Conservation (phyloP, 1,140 invertebrate species). For the Diabrotica virgifera region DNA sequence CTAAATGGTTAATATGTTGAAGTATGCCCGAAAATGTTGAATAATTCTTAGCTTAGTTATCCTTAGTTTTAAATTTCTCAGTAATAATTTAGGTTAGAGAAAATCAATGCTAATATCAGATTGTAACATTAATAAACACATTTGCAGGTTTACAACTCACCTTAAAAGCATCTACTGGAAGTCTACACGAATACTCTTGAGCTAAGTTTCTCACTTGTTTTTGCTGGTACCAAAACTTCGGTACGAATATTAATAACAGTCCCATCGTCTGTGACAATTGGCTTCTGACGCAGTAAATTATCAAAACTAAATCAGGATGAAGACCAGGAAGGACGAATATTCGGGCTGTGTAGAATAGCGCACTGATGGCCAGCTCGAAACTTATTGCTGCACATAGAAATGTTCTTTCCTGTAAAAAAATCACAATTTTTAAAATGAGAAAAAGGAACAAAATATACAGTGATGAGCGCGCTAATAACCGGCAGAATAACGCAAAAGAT, state of each 20-base stretch:
- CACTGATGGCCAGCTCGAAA: slow-evolving; percentile 71
- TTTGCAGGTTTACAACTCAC: slow-evolving; percentile 34
- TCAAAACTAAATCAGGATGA: slow-evolving; percentile 66
- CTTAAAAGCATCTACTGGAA: slow-evolving; percentile 61
- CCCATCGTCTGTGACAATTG: slow-evolving; percentile 76
- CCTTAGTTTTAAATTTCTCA: neutral
- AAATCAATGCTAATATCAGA: neutral
- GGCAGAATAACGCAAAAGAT: too few species aligned
- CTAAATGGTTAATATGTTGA: too few species aligned
- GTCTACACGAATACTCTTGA: slow-evolving; percentile 61
- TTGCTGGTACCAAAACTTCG: slow-evolving; percentile 76
- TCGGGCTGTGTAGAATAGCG: slow-evolving; percentile 65
- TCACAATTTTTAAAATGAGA: neutral
- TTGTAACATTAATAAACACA: neutral
- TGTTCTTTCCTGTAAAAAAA: slow-evolving; percentile 62
- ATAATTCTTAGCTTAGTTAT: neutral
- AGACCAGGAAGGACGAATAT: slow-evolving; percentile 60
- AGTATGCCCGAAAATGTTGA: too few species aligned
- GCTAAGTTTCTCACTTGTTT: slow-evolving; percentile 62
- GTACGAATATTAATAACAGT: slow-evolving; percentile 72
- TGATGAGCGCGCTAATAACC: too few species aligned
- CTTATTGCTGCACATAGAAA: slow-evolving; percentile 74
- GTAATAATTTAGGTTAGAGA: too few species aligned
- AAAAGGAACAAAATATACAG: too few species aligned
- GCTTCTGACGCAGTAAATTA: slow-evolving; percentile 68